Evolutionary conservation across 1,140 invertebrate genomes (phyloP).

Genomic region (Philotrypesis tridentata): DNA sequence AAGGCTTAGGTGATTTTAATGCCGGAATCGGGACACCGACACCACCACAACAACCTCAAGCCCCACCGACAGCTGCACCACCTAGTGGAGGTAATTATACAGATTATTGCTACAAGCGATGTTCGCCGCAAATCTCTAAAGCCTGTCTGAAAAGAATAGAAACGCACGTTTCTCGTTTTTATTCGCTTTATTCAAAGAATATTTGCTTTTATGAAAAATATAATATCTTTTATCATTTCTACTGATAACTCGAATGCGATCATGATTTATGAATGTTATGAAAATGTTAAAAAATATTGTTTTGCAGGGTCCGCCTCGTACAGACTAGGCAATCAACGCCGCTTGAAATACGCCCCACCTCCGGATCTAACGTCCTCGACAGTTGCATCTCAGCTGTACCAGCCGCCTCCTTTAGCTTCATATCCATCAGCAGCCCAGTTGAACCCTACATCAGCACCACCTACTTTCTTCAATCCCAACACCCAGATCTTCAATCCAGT

Average conservation of each 20-base stretch:
- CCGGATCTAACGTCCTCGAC: constrained; percentile 62
- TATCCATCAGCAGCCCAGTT: constrained; percentile 19
- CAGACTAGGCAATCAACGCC: constrained; percentile 68
- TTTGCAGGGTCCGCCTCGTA: constrained; percentile 63
- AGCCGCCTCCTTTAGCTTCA: constrained; percentile 23
- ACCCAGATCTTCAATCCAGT: constrained; percentile 9
- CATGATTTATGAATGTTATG: too few species aligned
- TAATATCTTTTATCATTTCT: too few species aligned
- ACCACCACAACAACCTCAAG: background rate
- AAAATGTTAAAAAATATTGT: background rate
- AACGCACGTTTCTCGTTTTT: too few species aligned
- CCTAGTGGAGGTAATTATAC: constrained; percentile 52
- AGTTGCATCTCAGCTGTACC: background rate
- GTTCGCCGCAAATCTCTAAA: too few species aligned
- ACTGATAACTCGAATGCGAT: too few species aligned
- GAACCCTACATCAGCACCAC: constrained; percentile 14
- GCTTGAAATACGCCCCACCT: constrained; percentile 68
- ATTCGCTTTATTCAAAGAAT: too few species aligned
- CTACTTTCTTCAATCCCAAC: constrained; percentile 51
- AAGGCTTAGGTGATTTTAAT: constrained; percentile 8
- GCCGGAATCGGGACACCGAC: background rate
- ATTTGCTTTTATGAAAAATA: too few species aligned
- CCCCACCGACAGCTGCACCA: constrained; percentile 47
- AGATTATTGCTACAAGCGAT: too few species aligned
- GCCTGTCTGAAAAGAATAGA: too few species aligned